Percentiles rank a stretch among this genome's conserved stretches.
Conservation (phyloP, 2,888 invertebrate genomes). For the Idaea biselata region DNA sequence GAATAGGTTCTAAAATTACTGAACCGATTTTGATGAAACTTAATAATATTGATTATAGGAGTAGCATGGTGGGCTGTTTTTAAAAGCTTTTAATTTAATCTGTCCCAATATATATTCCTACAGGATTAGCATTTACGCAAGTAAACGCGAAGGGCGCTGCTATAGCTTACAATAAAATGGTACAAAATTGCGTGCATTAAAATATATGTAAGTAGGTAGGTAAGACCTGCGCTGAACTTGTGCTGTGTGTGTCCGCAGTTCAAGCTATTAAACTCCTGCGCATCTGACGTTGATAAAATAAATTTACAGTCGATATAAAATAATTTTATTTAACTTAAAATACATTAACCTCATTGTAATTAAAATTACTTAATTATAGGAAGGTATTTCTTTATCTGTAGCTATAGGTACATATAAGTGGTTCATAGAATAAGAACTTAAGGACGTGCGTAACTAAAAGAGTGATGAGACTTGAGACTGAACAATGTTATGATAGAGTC, state of each 20-base stretch:
- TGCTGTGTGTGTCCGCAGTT: neutral
- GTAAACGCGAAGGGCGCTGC: too few species aligned
- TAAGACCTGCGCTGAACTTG: neutral
- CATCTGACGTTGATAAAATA: constrained; percentile 49
- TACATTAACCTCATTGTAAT: constrained; percentile 60
- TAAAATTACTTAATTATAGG: constrained; percentile 55
- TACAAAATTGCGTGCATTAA: neutral
- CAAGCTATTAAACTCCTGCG: constrained; percentile 9
- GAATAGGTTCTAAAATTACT: too few species aligned
- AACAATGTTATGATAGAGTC: too few species aligned
- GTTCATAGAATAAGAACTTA: neutral
- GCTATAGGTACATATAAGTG: neutral
- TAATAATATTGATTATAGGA: too few species aligned
- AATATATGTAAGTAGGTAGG: neutral
- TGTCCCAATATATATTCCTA: too few species aligned
- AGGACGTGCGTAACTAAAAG: neutral
- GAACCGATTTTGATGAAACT: too few species aligned
- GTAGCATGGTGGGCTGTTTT: too few species aligned
- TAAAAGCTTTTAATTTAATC: too few species aligned
- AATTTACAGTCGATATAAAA: constrained; percentile 68
- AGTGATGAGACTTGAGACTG: neutral
- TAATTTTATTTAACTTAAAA: constrained; percentile 55
- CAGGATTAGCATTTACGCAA: too few species aligned
- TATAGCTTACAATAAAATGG: neutral
- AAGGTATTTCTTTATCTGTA: constrained; percentile 38